Evolutionary conservation across 1,140 invertebrate genomes (phyloP).

Genomic region (Drosophila orena): DNA sequence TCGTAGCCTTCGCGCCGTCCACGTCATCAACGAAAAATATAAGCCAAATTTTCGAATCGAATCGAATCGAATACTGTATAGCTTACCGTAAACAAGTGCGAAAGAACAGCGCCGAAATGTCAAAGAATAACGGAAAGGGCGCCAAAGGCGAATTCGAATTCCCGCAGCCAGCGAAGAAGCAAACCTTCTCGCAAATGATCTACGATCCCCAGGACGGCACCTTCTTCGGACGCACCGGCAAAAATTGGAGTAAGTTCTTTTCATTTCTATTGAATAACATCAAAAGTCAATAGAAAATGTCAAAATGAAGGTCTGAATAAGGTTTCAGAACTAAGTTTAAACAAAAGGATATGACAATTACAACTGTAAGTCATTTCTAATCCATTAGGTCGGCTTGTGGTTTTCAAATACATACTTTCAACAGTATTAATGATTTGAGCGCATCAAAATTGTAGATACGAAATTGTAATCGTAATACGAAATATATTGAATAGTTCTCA

Average conservation of each 20-base stretch:
- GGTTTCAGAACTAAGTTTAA: background rate
- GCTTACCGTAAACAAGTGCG: constrained; percentile 28
- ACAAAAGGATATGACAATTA: too few relatives aligned
- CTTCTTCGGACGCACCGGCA: constrained; percentile 89
- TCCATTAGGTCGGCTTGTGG: too few relatives aligned
- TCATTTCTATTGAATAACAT: too few relatives aligned
- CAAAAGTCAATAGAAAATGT: too few relatives aligned
- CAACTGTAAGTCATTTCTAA: too few relatives aligned
- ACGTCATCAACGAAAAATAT: constrained; percentile 55
- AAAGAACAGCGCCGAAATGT: constrained; percentile 63
- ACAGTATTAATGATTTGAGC: too few relatives aligned
- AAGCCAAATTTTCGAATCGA: constrained; percentile 39
- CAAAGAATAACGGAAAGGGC: constrained; percentile 75
- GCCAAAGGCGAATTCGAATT: constrained; percentile 85
- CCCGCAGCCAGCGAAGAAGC: constrained; percentile 85
- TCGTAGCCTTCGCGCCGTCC: constrained; percentile 52
- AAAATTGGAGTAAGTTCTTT: constrained; percentile 90
- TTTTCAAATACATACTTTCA: too few relatives aligned
- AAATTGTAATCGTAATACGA: too few relatives aligned
- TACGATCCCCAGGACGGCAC: constrained; percentile 89
- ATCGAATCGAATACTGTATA: constrained; percentile 4
- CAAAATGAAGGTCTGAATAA: too few relatives aligned
- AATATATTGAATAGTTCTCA: too few relatives aligned
- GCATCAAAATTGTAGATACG: too few relatives aligned
- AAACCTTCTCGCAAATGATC: constrained; percentile 87